phyloP scores from a whole-genome alignment of 92 coral and sea anemone genomes.

The Actinernus sp. region DNA sequence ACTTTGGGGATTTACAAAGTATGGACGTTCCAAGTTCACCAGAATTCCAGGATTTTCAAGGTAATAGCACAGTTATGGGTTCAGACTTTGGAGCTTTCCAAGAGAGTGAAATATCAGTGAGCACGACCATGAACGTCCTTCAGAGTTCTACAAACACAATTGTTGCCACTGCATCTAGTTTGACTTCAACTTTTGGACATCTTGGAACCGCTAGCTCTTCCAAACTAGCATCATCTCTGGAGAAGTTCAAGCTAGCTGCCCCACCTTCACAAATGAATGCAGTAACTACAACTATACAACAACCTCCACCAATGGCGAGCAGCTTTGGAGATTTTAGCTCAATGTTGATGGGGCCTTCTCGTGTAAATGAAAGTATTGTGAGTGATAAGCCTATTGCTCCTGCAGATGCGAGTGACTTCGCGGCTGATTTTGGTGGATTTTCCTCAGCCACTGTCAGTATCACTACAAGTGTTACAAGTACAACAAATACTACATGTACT shows the following conservation, averaged over 20 bases:
- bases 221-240: conserved; percentile 38
- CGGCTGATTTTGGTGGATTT: too few relatives aligned
- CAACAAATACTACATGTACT: too few relatives aligned
- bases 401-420: too few relatives aligned
- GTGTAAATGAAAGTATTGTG: too few relatives aligned
- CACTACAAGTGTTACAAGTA: too few relatives aligned
- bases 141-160: conserved; percentile 2
- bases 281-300: not conserved
- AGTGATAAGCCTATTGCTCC: too few relatives aligned
- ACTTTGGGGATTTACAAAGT: not conserved
- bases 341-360: too few relatives aligned
- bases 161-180: too few relatives aligned
- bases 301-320: not conserved
- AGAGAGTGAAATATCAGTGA: too few relatives aligned
- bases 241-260: conserved; percentile 42
- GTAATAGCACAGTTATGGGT: conserved; percentile 1
- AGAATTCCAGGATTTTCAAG: conserved; percentile 22
- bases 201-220: conserved; percentile 14
- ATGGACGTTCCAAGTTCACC: conserved; percentile 17
- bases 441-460: too few relatives aligned
- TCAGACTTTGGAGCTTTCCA: conserved; percentile 44
- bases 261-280: not conserved
- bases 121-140: conserved; percentile 15
- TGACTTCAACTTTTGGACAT: too few relatives aligned
- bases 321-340: conserved; percentile 7